Conservation (phyloP, 1,140 invertebrate genomes). For the Reticulitermes speratus region DNA sequence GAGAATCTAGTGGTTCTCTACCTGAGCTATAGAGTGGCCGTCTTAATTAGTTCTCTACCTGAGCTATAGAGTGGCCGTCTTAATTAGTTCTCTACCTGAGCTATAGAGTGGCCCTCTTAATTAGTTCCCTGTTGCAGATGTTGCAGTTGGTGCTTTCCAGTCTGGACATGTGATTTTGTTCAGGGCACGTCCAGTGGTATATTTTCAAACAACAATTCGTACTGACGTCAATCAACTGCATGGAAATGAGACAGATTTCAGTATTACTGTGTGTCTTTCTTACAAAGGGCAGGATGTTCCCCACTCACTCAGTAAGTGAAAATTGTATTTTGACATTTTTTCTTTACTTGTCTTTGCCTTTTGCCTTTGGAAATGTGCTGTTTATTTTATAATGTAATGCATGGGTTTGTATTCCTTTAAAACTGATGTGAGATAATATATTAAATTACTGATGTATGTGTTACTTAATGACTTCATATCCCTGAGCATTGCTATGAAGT, state of each 20-base stretch:
- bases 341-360: too few relatives aligned
- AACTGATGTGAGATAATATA: too few relatives aligned
- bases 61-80: too few relatives aligned
- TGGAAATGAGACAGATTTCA: conserved; percentile 48
- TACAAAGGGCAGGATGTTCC: conserved; percentile 41
- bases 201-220: conserved; percentile 38
- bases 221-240: conserved; percentile 45
- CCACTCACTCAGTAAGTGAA: conserved; percentile 41
- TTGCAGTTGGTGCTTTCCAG: conserved; percentile 62
- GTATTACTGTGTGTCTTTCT: conserved; percentile 39
- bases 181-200: conserved; percentile 57
- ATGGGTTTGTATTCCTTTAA: too few relatives aligned
- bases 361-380: too few relatives aligned
- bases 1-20: neutral
- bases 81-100: neutral
- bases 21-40: too few relatives aligned
- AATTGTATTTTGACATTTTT: neutral
- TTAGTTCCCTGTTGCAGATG: conserved; percentile 46
- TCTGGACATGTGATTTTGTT: conserved; percentile 57
- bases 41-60: too few relatives aligned
- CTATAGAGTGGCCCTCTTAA: conserved; percentile 22
- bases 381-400: too few relatives aligned
- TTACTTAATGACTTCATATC: too few relatives aligned
- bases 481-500: too few relatives aligned
- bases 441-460: too few relatives aligned